These are phyloP conservation scores for Zygaena filipendulae DNA, from an alignment of 2,888 invertebrate genomes.

Conservation along the genomic window DNA sequence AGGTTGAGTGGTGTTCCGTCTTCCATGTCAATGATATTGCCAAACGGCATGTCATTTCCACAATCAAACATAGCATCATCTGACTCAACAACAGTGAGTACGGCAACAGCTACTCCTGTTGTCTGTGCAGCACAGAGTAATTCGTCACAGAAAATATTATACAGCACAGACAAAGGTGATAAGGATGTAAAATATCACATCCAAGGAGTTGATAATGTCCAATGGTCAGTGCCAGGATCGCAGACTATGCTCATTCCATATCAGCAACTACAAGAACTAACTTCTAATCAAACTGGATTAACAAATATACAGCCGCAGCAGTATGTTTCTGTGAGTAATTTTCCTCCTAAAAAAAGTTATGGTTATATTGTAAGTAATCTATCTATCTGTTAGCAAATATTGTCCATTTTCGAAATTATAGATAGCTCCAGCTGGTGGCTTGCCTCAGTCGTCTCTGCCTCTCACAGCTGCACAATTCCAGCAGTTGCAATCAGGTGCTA, in stretches of 20 bases:
- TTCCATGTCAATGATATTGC: slow-evolving; percentile 60
- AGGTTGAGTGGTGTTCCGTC: slow-evolving; percentile 53
- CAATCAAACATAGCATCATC: slow-evolving; percentile 46
- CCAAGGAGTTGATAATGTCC: slow-evolving; percentile 52
- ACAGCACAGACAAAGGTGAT: slow-evolving; percentile 55
- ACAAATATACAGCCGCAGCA: slow-evolving; percentile 51
- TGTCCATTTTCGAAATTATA: slow-evolving; percentile 23
- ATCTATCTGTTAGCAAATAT: too few relatives aligned
- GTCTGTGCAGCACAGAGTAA: slow-evolving; percentile 58
- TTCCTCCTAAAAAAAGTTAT: too few relatives aligned
- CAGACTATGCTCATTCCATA: slow-evolving; percentile 62
- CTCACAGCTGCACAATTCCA: slow-evolving; percentile 51
- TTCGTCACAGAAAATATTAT: slow-evolving; percentile 52
- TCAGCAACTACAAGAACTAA: slow-evolving; percentile 52
- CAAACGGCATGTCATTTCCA: slow-evolving; percentile 47
- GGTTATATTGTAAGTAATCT: too few relatives aligned
- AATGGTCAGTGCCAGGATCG: slow-evolving; percentile 56
- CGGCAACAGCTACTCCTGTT: slow-evolving; percentile 50
- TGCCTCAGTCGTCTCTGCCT: slow-evolving; percentile 50
- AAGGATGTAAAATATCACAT: slow-evolving; percentile 59
- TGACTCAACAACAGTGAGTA: slow-evolving; percentile 55
- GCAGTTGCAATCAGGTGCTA: slow-evolving; percentile 53
- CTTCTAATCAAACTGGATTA: slow-evolving; percentile 40
- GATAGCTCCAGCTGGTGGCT: slow-evolving; percentile 53
- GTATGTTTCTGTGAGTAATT: slow-evolving; percentile 55